Evolutionary conservation across 2,113 vertebrate genomes (phyloP).

Genomic region (Anhinga anhinga): DNA sequence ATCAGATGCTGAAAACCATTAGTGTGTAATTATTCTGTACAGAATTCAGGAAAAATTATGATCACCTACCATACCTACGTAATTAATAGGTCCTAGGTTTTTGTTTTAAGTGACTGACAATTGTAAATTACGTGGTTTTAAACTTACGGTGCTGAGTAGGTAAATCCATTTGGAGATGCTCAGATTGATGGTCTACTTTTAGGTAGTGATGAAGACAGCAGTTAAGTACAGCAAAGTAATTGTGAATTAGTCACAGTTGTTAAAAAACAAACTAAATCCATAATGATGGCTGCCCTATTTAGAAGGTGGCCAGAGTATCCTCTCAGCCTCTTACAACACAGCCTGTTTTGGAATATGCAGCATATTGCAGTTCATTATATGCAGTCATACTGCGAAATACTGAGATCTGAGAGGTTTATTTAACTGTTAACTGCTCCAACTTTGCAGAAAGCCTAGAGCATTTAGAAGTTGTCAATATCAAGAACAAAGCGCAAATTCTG

Average conservation of each 20-base stretch:
- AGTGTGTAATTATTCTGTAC: background rate
- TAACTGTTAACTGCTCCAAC: background rate
- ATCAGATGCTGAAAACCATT: background rate
- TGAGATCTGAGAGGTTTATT: background rate
- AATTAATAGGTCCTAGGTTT: background rate
- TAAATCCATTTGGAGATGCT: conserved; percentile 12
- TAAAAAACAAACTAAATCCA: conserved; percentile 32
- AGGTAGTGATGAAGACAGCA: background rate
- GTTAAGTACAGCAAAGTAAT: background rate
- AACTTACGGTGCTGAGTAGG: background rate
- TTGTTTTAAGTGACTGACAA: background rate
- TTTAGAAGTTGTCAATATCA: background rate
- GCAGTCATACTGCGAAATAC: background rate
- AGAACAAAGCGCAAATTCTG: background rate
- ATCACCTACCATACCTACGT: background rate
- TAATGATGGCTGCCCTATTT: background rate
- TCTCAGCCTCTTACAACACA: background rate
- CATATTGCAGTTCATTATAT: background rate
- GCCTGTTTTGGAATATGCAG: background rate
- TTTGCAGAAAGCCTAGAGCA: background rate
- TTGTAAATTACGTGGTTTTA: conserved; percentile 1
- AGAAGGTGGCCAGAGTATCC: background rate
- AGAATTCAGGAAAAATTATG: background rate
- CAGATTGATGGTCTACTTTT: background rate
- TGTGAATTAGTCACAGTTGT: background rate